Evolutionary conservation across 2,113 vertebrate species (phyloP).

Genomic region (Rana temporaria): DNA sequence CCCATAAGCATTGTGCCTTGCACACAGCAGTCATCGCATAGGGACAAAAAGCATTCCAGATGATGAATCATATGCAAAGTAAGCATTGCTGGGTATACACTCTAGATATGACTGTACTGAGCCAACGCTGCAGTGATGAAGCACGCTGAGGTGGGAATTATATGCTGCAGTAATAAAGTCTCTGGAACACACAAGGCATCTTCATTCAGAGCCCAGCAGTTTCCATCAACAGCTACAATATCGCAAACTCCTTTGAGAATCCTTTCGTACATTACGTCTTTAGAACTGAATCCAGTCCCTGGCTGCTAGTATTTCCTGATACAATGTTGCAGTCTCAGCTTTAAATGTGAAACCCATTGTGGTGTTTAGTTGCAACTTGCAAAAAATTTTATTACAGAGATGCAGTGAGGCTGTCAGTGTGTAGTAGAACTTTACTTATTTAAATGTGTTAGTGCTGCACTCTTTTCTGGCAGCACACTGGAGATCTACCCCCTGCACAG

Average conservation of each 20-base stretch:
- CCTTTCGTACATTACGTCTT: slow-evolving; percentile 14
- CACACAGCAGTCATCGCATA: no score
- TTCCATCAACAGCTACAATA: slow-evolving; percentile 9
- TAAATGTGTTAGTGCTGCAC: no score
- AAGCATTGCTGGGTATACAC: neutral
- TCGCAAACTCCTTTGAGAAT: neutral
- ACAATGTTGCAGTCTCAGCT: slow-evolving; percentile 18
- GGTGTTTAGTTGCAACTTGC: neutral
- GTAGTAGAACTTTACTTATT: no score
- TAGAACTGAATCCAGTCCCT: neutral
- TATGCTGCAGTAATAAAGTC: slow-evolving; percentile 23
- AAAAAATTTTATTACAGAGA: no score
- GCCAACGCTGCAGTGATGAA: neutral
- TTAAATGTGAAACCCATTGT: slow-evolving; percentile 7
- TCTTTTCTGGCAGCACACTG: no score
- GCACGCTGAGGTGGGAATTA: slow-evolving; percentile 11
- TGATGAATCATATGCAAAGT: neutral
- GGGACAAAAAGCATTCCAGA: no score
- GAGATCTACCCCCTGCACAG: no score
- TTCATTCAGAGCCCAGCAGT: slow-evolving; percentile 4
- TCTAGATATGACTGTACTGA: neutral
- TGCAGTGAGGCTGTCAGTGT: no score
- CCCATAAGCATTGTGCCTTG: no score
- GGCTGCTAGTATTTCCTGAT: neutral
- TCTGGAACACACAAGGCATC: slow-evolving; percentile 12